A percentile compares a stretch with the other conserved stretches of the same genome.
phyloP scores from a whole-genome alignment of 2,797 vertebrate genomes.

The Phylloscopus collybita region DNA sequence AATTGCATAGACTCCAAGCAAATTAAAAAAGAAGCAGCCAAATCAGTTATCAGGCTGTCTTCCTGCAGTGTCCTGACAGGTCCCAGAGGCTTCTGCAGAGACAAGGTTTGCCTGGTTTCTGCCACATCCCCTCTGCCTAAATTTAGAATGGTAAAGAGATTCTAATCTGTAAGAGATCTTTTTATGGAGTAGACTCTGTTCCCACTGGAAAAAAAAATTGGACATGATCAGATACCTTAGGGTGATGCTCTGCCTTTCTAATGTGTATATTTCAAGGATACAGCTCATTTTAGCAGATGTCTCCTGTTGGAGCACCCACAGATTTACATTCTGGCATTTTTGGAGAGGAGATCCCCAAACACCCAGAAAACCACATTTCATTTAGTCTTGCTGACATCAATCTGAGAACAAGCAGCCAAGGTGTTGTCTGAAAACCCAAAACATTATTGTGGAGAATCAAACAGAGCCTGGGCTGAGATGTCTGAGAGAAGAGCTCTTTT shows the following conservation, averaged over 20 bases:
- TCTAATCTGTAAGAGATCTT: background rate
- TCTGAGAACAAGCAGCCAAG: background rate
- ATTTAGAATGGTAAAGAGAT: background rate
- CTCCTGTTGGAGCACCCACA: background rate
- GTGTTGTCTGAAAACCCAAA: background rate
- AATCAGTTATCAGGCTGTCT: slow-evolving; percentile 49
- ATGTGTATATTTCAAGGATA: background rate
- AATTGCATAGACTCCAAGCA: slow-evolving; percentile 58
- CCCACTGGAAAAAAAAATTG: background rate
- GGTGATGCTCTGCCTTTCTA: background rate
- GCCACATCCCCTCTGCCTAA: background rate
- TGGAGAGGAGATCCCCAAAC: background rate
- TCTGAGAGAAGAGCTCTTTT: background rate
- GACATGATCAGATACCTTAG: background rate
- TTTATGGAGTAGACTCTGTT: background rate
- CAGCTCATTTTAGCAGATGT: background rate
- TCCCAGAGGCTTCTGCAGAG: slow-evolving; percentile 67
- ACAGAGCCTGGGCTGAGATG: background rate
- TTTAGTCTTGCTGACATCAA: background rate
- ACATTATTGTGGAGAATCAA: background rate
- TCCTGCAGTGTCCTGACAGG: slow-evolving; percentile 73
- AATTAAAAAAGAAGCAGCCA: slow-evolving; percentile 69
- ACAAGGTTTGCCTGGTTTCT: background rate
- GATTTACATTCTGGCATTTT: background rate
- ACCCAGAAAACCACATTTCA: background rate